phyloP scores from a whole-genome alignment of 30 jellyfish, hydroid and myxozoan genomes.

The Chironex yamaguchii region DNA sequence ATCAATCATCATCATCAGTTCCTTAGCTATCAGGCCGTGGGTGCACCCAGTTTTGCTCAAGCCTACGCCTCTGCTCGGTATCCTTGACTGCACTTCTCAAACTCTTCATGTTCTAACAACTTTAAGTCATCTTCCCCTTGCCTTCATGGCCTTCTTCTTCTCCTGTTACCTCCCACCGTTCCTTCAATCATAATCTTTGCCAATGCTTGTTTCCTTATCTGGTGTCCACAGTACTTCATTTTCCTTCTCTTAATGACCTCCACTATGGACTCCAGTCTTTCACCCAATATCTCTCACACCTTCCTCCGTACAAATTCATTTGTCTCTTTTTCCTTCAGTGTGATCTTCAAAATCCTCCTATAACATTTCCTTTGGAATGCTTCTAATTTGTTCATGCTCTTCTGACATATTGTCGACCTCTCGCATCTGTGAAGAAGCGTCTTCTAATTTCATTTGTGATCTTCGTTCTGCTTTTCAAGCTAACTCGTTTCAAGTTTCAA shows the following conservation, averaged over 20 bases:
- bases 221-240: conserved; percentile 36
- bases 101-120: no score
- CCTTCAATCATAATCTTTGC: not conserved
- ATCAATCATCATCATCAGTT: no score
- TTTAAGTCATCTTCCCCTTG: no score
- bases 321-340: conserved; percentile 19
- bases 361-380: conserved; percentile 38
- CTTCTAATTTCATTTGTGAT: conserved; percentile 10
- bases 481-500: conserved; percentile 5
- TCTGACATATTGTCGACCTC: conserved; percentile 27
- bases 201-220: not conserved
- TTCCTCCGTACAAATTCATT: conserved; percentile 28
- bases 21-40: no score
- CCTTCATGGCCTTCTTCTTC: conserved; percentile 6
- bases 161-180: not conserved
- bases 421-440: conserved; percentile 14
- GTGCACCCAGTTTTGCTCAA: no score
- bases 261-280: conserved; percentile 8
- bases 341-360: conserved; percentile 16
- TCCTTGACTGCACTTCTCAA: no score
- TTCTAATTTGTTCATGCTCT: conserved; percentile 3
- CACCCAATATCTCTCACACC: conserved; percentile 9
- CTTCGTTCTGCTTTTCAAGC: conserved; percentile 1
- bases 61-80: no score
- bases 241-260: conserved; percentile 26